Conservation (phyloP, 2,113 vertebrate species). For the Manacus vitellinus region DNA sequence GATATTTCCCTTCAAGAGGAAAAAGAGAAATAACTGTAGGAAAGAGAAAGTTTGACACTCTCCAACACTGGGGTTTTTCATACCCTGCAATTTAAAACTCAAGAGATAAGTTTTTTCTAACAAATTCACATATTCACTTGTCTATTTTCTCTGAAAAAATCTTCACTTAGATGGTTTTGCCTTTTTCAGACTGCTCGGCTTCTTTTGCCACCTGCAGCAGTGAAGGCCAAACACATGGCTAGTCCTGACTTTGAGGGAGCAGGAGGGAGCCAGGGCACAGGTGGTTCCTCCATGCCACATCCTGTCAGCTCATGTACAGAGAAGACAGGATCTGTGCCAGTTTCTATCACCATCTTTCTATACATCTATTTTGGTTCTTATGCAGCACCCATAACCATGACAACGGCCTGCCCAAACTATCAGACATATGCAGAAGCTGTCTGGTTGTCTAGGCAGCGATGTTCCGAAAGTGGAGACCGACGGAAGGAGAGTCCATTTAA, state of each 20-base stretch:
- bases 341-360: slow-evolving; percentile 1
- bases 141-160: neutral
- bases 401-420: slow-evolving; percentile 47
- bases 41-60: neutral
- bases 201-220: neutral
- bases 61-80: neutral
- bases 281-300: slow-evolving; percentile 7
- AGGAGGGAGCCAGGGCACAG: slow-evolving; percentile 8
- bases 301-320: slow-evolving; percentile 17
- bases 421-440: slow-evolving; percentile 39
- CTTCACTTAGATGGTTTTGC: neutral
- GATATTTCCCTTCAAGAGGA: neutral
- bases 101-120: neutral
- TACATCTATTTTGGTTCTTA: slow-evolving; percentile 41
- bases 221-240: neutral
- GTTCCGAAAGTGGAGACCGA: neutral
- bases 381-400: slow-evolving; percentile 54
- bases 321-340: neutral
- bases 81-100: neutral
- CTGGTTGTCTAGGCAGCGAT: slow-evolving; percentile 34
- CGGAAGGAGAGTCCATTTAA: neutral
- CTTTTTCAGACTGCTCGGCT: neutral
- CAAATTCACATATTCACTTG: neutral
- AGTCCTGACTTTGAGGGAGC: neutral
- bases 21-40: neutral